phyloP scores from a whole-genome alignment of 2,113 vertebrate genomes.

The Pseudopipra pipra region DNA sequence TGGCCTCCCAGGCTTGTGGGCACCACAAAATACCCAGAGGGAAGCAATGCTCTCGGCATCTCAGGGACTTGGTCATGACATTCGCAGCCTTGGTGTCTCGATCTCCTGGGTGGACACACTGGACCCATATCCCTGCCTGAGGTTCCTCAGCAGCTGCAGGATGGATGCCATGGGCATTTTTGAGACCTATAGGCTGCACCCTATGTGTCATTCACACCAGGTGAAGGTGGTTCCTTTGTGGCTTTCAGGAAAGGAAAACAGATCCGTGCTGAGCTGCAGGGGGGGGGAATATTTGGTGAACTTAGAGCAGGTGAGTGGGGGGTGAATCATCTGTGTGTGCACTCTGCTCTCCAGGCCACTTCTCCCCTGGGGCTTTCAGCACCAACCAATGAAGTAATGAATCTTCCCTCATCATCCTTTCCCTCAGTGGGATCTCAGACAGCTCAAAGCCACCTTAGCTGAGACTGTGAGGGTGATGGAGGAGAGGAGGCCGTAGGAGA shows the following conservation, averaged over 20 bases:
- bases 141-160: not conserved
- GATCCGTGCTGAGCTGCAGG: not conserved
- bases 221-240: not conserved
- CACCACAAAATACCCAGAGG: not conserved
- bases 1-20: not conserved
- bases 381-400: not conserved
- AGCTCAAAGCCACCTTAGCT: not conserved
- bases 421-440: not conserved
- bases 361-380: not conserved
- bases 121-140: not conserved
- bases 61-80: not conserved
- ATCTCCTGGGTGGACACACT: rapidly evolving
- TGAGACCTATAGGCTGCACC: not conserved
- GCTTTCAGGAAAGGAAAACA: not conserved
- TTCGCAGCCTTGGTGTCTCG: not conserved
- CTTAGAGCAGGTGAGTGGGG: not conserved
- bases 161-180: not conserved
- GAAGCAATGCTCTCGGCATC: rapidly evolving
- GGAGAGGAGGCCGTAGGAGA: too few species aligned
- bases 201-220: not conserved
- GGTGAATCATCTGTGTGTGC: not conserved
- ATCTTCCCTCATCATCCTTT: not conserved
- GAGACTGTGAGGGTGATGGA: not conserved
- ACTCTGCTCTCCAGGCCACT: not conserved
- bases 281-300: not conserved